Percentiles rank a stretch among this genome's conserved stretches.
Evolutionary conservation across 2,797 vertebrate genomes (phyloP).

Genomic region (Zalophus californianus): DNA sequence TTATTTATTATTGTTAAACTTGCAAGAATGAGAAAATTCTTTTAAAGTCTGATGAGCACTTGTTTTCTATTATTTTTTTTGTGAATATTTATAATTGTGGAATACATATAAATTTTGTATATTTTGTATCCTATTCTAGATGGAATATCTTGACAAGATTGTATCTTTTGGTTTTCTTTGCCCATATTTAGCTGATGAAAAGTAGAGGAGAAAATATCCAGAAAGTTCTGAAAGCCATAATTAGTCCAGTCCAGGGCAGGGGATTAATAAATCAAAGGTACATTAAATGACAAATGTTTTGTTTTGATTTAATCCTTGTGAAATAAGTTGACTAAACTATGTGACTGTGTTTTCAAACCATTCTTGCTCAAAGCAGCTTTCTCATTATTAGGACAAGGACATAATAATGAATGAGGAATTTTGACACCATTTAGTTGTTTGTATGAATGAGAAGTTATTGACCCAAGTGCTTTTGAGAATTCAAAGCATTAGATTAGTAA

Average conservation of each 20-base stretch:
- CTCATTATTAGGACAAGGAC: background rate
- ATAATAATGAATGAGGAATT: background rate
- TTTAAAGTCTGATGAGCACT: background rate
- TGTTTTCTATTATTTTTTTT: conserved; percentile 49
- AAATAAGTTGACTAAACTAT: background rate
- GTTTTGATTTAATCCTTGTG: conserved; percentile 18
- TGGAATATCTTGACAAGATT: conserved; percentile 15
- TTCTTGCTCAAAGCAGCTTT: background rate
- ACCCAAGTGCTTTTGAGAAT: background rate
- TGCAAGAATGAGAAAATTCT: background rate
- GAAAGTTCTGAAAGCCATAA: background rate
- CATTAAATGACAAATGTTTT: background rate
- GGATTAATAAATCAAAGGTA: background rate
- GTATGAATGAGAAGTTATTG: background rate
- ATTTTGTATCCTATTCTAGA: conserved; percentile 18
- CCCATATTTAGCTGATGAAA: conserved; percentile 3
- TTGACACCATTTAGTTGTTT: background rate
- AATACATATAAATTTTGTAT: background rate
- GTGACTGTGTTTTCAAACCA: background rate
- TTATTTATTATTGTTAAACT: conserved; percentile 30
- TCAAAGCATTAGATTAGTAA: background rate
- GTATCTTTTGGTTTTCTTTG: background rate
- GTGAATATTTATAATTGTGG: background rate
- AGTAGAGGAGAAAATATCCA: background rate
- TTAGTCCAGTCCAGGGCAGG: background rate